Percentiles rank a stretch among this genome's conserved stretches.
phyloP scores from a whole-genome alignment of 2,113 vertebrate genomes.

The Tupaia chinensis region DNA sequence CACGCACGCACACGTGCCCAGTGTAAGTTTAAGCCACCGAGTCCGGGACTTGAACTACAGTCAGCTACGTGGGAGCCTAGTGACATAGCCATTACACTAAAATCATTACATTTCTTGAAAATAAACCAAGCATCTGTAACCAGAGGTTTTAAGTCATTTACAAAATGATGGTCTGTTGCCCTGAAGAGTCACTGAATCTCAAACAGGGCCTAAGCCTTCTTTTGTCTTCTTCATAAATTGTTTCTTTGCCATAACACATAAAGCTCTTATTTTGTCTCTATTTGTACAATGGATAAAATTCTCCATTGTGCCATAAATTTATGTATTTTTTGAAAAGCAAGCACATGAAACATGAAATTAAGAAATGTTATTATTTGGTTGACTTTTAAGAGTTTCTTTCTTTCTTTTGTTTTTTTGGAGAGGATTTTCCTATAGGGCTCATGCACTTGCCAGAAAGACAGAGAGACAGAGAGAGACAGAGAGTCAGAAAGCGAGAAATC shows the following conservation, averaged over 20 bases:
- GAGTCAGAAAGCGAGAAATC: too few species aligned
- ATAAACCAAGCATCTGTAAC: background rate
- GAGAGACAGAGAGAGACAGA: too few species aligned
- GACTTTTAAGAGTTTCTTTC: background rate
- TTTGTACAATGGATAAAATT: constrained; percentile 59
- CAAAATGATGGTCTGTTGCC: constrained; percentile 32
- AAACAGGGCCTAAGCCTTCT: constrained; percentile 53
- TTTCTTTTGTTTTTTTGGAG: too few species aligned
- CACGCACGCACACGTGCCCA: too few species aligned
- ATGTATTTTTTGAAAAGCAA: constrained; percentile 54
- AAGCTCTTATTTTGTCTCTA: constrained; percentile 42
- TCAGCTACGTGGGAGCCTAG: too few species aligned
- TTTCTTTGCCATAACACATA: constrained; percentile 49
- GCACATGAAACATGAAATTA: constrained; percentile 18
- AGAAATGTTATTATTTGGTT: background rate
- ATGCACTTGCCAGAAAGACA: too few species aligned
- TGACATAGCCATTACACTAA: background rate
- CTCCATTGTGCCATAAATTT: constrained; percentile 67
- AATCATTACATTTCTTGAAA: background rate
- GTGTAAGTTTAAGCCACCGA: too few species aligned
- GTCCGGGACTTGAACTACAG: too few species aligned
- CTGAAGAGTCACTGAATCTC: constrained; percentile 44
- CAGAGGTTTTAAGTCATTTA: constrained; percentile 12
- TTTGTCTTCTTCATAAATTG: constrained; percentile 34
- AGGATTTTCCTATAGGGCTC: too few species aligned